Percentiles rank a stretch among this genome's conserved stretches.
phyloP scores from a whole-genome alignment of 2,888 invertebrate species.

The Apodemia zela region DNA sequence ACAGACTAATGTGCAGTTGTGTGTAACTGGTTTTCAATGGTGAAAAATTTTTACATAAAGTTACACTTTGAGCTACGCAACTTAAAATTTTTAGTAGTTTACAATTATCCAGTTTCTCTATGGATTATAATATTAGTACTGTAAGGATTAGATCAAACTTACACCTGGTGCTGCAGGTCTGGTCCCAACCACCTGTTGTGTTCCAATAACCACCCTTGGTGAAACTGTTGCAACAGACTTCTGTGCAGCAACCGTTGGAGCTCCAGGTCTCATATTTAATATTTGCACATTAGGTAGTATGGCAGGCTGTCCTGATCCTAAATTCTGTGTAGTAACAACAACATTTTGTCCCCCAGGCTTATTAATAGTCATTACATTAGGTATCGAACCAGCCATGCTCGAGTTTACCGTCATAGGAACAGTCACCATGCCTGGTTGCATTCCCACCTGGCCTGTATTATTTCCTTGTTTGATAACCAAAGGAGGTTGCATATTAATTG shows the following conservation, averaged over 20 bases:
- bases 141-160: conserved; percentile 47
- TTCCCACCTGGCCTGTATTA: conserved; percentile 55
- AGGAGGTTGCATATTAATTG: conserved; percentile 67
- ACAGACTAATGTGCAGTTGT: too few species aligned
- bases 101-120: conserved; percentile 1
- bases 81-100: neutral
- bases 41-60: too few species aligned
- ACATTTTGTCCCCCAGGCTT: conserved; percentile 78
- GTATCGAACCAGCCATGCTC: conserved; percentile 77
- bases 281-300: conserved; percentile 90
- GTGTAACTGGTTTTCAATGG: too few species aligned
- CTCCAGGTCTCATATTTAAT: conserved; percentile 89
- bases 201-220: conserved; percentile 90
- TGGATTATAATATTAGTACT: neutral
- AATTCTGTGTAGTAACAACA: conserved; percentile 80
- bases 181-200: conserved; percentile 89
- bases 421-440: conserved; percentile 81
- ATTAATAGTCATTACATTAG: conserved; percentile 83
- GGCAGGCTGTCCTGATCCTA: conserved; percentile 82
- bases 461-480: conserved; percentile 70
- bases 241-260: conserved; percentile 84
- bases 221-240: conserved; percentile 89
- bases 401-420: conserved; percentile 83
- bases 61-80: too few species aligned
- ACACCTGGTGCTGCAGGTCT: conserved; percentile 91